Base-by-base conservation (phyloP, 2,888 invertebrate genomes). In the Archips crataeganus region DNA sequence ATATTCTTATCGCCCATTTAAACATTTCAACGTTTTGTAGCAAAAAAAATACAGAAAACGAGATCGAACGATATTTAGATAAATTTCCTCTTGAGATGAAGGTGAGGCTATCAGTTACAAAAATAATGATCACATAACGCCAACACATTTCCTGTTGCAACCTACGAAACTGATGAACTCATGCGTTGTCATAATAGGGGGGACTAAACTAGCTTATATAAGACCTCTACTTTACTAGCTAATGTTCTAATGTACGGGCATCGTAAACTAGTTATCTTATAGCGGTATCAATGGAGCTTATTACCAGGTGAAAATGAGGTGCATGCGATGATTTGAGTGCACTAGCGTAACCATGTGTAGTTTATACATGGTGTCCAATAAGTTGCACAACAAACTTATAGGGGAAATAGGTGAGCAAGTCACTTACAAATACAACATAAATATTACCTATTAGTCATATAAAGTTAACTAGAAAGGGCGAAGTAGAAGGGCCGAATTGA, bases 111-210 rank as follows among this genome's bases (percentile, higher is more conserved):
- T 82, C 78, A 73, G 78, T 81, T 79, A 77, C 81, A 79, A 74
- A 79, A 75, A 76, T 79, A 79, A 81, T 78, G 80, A 75, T 78
- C 79, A 76, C 77, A 74, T 72, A 74, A 82, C 85, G 79, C 85
- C 85, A 79, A 85, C 84, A 76, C 79, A 77, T 78, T 85, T 86
- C 85, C 84, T 81, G 80, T 76, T 72, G 75, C 75, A 70, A 74
- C 77, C 82, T 76, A 80, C 78, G 65, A 70, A 74, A 54, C 36
- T 54, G 69, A 70, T 61, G 69, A 61, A 74, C 60, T 70, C 54
- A 64, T 64, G 54, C 54, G 51, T 66, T 60, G 61, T 75, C 76
- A 76, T 77, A 72, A 73, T 66, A 57, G 60, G 32, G 36, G 65
- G 71, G 15, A 67, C 57, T 51, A 51, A 69, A 74, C 75, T 71